Evolutionary conservation across 2,797 vertebrate species (phyloP).

Genomic region (Hoplostethus mediterraneus): DNA sequence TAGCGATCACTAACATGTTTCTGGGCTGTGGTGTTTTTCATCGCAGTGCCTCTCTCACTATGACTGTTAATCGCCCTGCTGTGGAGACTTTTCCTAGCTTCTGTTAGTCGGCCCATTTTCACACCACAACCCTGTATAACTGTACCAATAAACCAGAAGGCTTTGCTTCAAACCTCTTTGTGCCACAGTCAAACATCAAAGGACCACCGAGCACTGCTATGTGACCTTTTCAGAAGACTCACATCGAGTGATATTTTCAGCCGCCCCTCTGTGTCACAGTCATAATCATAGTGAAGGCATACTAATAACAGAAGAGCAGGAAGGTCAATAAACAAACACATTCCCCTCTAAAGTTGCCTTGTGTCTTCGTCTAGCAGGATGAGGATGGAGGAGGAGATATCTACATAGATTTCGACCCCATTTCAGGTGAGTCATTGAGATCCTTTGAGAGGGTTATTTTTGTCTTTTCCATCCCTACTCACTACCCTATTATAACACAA

Average conservation of each 20-base stretch:
- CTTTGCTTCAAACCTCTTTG: not conserved
- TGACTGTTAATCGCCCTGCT: slow-evolving; percentile 59
- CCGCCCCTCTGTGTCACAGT: not conserved
- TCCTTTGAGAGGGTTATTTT: not conserved
- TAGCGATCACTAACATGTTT: slow-evolving; percentile 42
- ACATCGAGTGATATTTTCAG: not conserved
- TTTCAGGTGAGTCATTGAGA: slow-evolving; percentile 45
- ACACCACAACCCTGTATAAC: slow-evolving; percentile 33
- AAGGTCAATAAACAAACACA: not conserved
- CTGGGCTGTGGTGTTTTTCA: slow-evolving; percentile 41
- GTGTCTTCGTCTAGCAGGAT: slow-evolving; percentile 19
- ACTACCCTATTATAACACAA: too few species aligned
- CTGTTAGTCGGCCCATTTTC: slow-evolving; percentile 47
- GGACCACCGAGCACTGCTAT: slow-evolving; percentile 14
- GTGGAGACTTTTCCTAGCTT: slow-evolving; percentile 64
- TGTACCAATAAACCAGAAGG: slow-evolving; percentile 28
- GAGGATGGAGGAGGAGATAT: not conserved
- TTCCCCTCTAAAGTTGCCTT: too few species aligned
- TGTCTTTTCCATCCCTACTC: too few species aligned
- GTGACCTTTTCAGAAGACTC: slow-evolving; percentile 48
- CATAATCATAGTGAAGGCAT: not conserved
- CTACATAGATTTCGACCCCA: slow-evolving; percentile 46
- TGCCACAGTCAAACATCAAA: slow-evolving; percentile 33
- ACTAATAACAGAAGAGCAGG: not conserved
- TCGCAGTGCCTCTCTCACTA: slow-evolving; percentile 47